Conservation (phyloP, 2,797 vertebrate genomes). For the Catharus ustulatus region DNA sequence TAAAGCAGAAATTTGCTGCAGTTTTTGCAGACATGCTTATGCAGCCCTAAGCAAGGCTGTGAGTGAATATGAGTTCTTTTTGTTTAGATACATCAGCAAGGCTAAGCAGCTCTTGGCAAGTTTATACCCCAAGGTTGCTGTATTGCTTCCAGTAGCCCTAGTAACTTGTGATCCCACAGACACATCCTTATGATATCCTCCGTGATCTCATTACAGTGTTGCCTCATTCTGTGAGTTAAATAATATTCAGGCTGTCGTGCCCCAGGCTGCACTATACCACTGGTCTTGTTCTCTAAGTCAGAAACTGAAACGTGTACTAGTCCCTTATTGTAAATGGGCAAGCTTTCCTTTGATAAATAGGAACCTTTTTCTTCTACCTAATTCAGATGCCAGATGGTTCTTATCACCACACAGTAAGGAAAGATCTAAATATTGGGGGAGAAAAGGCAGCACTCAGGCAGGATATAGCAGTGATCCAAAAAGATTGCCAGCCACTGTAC, state of each 20-base stretch:
- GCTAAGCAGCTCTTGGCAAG: neutral
- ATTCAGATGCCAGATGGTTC: neutral
- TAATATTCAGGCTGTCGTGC: neutral
- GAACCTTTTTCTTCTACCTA: neutral
- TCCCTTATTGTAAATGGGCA: neutral
- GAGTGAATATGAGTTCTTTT: neutral
- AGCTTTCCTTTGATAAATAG: neutral
- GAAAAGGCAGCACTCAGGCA: neutral
- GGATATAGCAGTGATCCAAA: neutral
- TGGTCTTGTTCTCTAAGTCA: neutral
- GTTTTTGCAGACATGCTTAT: fast-evolving
- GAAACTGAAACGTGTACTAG: neutral
- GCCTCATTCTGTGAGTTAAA: neutral
- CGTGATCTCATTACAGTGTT: neutral
- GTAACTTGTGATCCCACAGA: neutral
- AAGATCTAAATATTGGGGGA: neutral
- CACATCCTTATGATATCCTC: neutral
- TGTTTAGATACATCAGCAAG: neutral
- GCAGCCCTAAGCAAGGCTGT: neutral
- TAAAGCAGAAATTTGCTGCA: neutral
- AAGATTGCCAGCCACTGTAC: neutral
- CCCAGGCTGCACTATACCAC: neutral
- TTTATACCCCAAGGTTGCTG: neutral
- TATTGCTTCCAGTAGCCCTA: neutral
- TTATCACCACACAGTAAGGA: neutral